Base-by-base conservation (phyloP, 2,888 invertebrate genomes). In the Venusia cambrica region DNA sequence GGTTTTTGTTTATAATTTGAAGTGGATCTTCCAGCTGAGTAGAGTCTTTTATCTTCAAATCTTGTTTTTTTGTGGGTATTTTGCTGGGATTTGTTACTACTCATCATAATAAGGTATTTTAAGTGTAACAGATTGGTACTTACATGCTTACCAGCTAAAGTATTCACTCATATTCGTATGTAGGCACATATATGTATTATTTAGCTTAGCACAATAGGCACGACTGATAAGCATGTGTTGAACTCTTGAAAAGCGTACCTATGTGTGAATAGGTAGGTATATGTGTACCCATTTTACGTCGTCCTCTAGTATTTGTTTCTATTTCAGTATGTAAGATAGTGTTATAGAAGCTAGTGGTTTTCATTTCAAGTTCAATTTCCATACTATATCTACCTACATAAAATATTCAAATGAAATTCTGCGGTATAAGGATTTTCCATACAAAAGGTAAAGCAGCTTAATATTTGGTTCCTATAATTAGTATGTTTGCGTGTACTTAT, bases 311-410 rank as follows among this genome's bases (percentile, higher is more conserved):
- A 58, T 62, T 69, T 70, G 67, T 76, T 73, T 70, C 65, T 54
- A 70, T 65, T 76, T 78, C 81, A 80, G 83, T 80, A 56, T 67
- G 62, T 56, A 65, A 71, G 71, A 73, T 68, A 74, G 62, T 70
- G 76, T 62, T 67, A 62, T 54, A 55, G 59, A 61, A 58, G 74
- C 62, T 62, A 70, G 76, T 64, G 68, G 76, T 74, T 54, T 63
- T 58, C 54, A 50, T 59, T 60, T 60, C 48, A 44, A 52, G 60
- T 60, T 60, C 48, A 44, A 52, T 59, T 53, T 57, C 56, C 54
- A 46, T 38, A 26, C 36, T 24, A 31, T 33, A 30, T 51, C 54
- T 45, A 37, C 24, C 36, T 24, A 31, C 31, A 30, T 51, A 49
- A 48, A 32, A 45, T 44, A 48, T 51, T 30, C 33, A 37, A 49